Base-by-base conservation (phyloP, 2,797 vertebrate species). In the Pitangus sulphuratus region DNA sequence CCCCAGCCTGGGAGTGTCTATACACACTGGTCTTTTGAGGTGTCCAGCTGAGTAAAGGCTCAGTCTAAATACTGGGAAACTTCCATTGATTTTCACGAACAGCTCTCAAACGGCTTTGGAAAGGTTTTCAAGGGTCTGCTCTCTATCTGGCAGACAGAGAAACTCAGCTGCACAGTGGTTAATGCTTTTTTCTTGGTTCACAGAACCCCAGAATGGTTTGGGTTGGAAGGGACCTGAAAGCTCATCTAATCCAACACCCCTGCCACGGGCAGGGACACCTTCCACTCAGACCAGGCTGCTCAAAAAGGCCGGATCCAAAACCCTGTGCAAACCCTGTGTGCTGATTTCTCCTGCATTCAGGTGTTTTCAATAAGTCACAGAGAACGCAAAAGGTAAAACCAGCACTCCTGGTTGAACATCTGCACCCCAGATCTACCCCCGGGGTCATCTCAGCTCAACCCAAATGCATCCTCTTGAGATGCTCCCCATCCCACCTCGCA, bases 401-500 rank as follows among this genome's bases (percentile, higher is more conserved):
- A 71, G 48, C 44, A 33, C 19, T 15, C 3, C 15, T 5, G 1
- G 8, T 1, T 61, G 39, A 77, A 62, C 12, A 22, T 12, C 51
- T 71, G 50, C 58, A 61, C 17, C 45, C 47, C 3, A 12, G 53
- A 83, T 50, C 37, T 72, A n/a, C 0, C 0, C 7, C 39, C 20
- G 35, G 42, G 35, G 22, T 31, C 40, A 53, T 11, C 28, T 75
- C 25, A 10, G 64, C 64, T 65, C 50, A 45, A 9, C 3, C 10
- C 0, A 0, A 26, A 2, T 15, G 21, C 22, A 8, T 20, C 31
- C 61, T 45, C 40, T 28, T 9, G 54, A 83, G 40, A 33, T 68
- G 48, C 5, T 75, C 19, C 66, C 31, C 1, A 2, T 22, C 47
- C 26, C 61, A 48, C 37, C 26, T 56, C 0, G 0, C 26, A 21